Base-by-base conservation (phyloP, 2,888 invertebrate species). In the Drosophila neoperkinsi region DNA sequence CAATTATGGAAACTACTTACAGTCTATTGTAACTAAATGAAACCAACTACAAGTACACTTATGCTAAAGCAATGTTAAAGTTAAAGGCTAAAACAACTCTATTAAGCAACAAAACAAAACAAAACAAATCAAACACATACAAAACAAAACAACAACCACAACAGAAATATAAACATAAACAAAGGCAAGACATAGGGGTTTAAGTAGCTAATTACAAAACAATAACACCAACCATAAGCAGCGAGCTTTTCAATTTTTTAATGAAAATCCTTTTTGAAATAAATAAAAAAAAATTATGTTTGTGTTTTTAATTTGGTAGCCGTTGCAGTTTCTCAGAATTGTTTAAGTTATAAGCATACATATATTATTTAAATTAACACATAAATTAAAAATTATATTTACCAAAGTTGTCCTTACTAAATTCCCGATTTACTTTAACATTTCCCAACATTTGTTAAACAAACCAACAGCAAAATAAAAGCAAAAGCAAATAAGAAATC, bases 331-430 rank as follows among this genome's bases (percentile, higher is more conserved):
- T 72, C 57, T 77, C 73, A 67, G 64, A 61, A 78, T 78, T 73
- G 64, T 78, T 78, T 73, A 67, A 62, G 57, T 33, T 61, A 64
- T 85, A 79, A 79, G 86, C 73, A 74, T 82, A 74, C 57, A 46
- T 71, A 52, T 74, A 77, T 82, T 78, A 74, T 80, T 77, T 84
- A 70, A 82, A 78, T 65, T 81, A 25, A 63, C 61, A 71, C 73
- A 69, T 63, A 46, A 38, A 57, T 72, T 66, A 52, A 50, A 67
- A 49, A 46, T 65, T 73, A 72, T 66, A 72, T 76, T 91, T 92
- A 92, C 93, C 92, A 92, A 92, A 92, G 93, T 93, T 92, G 92
- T 92, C 92, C 91, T 92, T 92, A 92, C 87, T 91, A 89, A 91
- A 88, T 84, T 70, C 57, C 68, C 69, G 66, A 68, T 73, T 81